Conservation (phyloP, 2,888 invertebrate genomes). For the Polydrusus pterygomalis region DNA sequence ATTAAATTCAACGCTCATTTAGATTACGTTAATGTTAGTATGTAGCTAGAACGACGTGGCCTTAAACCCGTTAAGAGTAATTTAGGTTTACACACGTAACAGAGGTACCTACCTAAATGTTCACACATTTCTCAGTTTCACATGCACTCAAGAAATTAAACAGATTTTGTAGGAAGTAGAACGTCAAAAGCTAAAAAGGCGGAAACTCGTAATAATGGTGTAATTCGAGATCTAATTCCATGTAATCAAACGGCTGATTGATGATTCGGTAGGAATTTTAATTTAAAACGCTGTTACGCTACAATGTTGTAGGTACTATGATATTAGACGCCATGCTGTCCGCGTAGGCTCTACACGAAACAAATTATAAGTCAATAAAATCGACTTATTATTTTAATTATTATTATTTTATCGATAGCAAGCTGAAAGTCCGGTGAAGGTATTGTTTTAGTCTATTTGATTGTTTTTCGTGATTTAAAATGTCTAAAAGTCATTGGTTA, state of each 20-base stretch:
- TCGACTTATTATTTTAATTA: no score
- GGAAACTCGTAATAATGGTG: constrained; percentile 2
- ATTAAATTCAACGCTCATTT: not conserved
- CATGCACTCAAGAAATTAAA: constrained; percentile 1
- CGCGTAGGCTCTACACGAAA: no score
- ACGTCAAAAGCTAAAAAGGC: not conserved
- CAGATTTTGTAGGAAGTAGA: not conserved
- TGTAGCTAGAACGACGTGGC: not conserved
- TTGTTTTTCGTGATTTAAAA: no score
- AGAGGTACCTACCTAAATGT: constrained; percentile 4
- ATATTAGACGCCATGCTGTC: no score
- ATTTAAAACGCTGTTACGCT: not conserved
- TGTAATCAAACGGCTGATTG: not conserved
- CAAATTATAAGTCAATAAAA: no score
- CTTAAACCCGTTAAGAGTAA: not conserved
- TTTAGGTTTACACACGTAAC: not conserved
- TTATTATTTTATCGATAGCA: no score
- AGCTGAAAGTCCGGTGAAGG: no score
- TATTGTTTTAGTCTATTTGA: no score
- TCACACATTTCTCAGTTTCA: constrained; percentile 16
- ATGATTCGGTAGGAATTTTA: not conserved
- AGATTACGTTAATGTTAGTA: not conserved
- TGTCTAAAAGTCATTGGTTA: no score
- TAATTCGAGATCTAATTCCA: not conserved
- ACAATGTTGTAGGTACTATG: no score